Conservation (phyloP, 2,888 invertebrate genomes). For the Philopedon plagiatum region DNA sequence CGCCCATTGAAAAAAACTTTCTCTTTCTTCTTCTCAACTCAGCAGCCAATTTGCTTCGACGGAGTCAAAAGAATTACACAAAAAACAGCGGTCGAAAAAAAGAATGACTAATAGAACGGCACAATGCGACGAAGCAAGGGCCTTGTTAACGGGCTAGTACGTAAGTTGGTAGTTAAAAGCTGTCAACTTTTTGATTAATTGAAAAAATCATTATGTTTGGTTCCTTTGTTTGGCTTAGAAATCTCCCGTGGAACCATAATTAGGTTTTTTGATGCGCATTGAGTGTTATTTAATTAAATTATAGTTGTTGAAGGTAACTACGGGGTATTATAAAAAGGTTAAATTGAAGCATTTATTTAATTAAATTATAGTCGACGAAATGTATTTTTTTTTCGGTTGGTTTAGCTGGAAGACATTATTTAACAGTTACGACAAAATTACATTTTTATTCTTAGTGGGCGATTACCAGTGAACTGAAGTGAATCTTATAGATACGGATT, state of each 20-base stretch:
- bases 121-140: constrained; percentile 27
- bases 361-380: constrained; percentile 12
- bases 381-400: background rate
- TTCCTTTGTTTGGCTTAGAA: constrained; percentile 19
- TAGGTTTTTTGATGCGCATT: constrained; percentile 17
- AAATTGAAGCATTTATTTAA: constrained; percentile 24
- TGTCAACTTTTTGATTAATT: constrained; percentile 50
- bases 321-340: constrained; percentile 4
- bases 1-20: constrained; percentile 16
- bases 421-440: background rate
- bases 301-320: constrained; percentile 21
- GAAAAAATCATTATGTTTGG: constrained; percentile 38
- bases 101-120: constrained; percentile 39
- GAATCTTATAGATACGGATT: too few species aligned
- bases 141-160: constrained; percentile 43
- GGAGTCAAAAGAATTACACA: constrained; percentile 17
- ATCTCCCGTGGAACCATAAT: constrained; percentile 22
- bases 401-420: background rate
- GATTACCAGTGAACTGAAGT: background rate
- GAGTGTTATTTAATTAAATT: constrained; percentile 30
- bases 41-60: constrained; percentile 38
- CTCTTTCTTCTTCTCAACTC: constrained; percentile 27
- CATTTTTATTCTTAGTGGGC: background rate
- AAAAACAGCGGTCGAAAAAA: constrained; percentile 33
- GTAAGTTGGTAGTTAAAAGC: constrained; percentile 50